These are phyloP conservation scores for Triplophysa dalaica DNA, from an alignment of 2,113 vertebrate genomes.

Conservation along the genomic window DNA sequence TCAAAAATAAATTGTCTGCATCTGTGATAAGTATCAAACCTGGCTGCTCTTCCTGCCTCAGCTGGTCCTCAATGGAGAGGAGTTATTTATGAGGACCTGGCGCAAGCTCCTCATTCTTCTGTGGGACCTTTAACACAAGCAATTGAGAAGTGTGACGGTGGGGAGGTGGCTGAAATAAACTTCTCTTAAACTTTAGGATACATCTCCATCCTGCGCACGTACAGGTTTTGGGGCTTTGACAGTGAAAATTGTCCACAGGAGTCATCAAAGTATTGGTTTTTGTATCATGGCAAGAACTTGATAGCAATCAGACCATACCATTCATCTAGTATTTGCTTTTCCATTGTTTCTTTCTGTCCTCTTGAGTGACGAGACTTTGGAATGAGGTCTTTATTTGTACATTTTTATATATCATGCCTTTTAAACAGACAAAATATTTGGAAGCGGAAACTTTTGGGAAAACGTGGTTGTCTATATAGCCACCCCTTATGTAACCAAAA, in stretches of 20 bases:
- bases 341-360: slow-evolving; percentile 21
- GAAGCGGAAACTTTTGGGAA: background rate
- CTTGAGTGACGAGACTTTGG: slow-evolving; percentile 78
- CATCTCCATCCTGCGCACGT: slow-evolving; percentile 64
- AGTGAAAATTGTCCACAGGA: slow-evolving; percentile 76
- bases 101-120: slow-evolving; percentile 52
- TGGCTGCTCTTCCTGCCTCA: slow-evolving; percentile 52
- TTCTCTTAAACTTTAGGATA: slow-evolving; percentile 23
- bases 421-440: slow-evolving; percentile 11
- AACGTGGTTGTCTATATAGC: background rate
- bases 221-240: slow-evolving; percentile 80
- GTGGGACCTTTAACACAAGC: slow-evolving; percentile 59
- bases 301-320: slow-evolving; percentile 83
- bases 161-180: slow-evolving; percentile 30
- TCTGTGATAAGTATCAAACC: slow-evolving; percentile 57
- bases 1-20: slow-evolving; percentile 48
- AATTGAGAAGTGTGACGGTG: slow-evolving; percentile 60
- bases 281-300: slow-evolving; percentile 74
- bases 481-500: background rate
- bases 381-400: slow-evolving; percentile 74
- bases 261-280: slow-evolving; percentile 69
- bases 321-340: slow-evolving; percentile 47
- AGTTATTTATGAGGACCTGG: slow-evolving; percentile 55
- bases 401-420: slow-evolving; percentile 13
- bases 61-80: slow-evolving; percentile 49